phyloP scores from a whole-genome alignment of 2,113 vertebrate species.

The Poeciliopsis turrubarensis region DNA sequence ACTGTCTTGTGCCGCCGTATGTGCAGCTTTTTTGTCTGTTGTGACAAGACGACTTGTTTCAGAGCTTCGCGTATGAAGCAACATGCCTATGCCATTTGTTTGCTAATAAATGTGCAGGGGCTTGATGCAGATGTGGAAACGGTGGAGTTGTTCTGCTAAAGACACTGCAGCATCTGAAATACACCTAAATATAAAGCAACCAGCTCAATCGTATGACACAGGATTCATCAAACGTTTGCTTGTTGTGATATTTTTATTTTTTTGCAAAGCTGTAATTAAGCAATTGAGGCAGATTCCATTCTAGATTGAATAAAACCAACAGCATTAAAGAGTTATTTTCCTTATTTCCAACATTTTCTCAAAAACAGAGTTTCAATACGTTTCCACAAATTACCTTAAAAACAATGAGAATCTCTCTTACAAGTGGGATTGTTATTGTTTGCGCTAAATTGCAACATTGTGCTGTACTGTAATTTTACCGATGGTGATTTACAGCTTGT shows the following conservation, averaged over 20 bases:
- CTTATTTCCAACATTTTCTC: too few species aligned
- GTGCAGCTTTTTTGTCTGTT: constrained; percentile 32
- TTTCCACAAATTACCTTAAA: too few species aligned
- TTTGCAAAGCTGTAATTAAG: not conserved
- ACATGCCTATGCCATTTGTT: constrained; percentile 1
- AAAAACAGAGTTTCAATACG: too few species aligned
- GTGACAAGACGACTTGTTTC: constrained; percentile 56
- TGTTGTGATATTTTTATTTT: not conserved
- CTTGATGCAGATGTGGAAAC: constrained; percentile 9
- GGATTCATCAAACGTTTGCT: not conserved
- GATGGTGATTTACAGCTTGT: too few species aligned
- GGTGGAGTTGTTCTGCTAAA: not conserved
- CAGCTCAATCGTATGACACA: not conserved
- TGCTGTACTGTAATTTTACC: too few species aligned
- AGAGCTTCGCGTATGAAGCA: constrained; percentile 17
- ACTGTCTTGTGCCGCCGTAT: constrained; percentile 46
- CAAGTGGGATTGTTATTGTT: too few species aligned
- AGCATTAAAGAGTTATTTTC: too few species aligned
- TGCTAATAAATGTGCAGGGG: constrained; percentile 18
- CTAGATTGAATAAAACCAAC: too few species aligned
- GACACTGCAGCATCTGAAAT: not conserved
- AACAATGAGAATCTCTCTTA: too few species aligned
- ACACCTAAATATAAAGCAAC: not conserved
- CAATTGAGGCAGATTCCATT: too few species aligned
- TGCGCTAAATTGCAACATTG: too few species aligned